Conservation (phyloP, 2,797 vertebrate genomes). For the Chloroceryle inda region DNA sequence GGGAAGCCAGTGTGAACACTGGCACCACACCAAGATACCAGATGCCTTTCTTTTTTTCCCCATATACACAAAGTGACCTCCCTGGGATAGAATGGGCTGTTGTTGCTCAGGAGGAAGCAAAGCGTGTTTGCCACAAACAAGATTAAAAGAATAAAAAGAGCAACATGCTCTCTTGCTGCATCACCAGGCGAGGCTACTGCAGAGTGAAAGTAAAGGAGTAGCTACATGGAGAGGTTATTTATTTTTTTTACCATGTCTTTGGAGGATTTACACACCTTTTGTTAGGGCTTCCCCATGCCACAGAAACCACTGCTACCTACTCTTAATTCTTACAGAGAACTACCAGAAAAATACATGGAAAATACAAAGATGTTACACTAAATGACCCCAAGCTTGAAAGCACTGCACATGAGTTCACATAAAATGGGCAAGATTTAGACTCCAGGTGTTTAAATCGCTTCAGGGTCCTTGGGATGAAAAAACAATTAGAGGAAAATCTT, state of each 20-base stretch:
- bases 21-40: constrained; percentile 33
- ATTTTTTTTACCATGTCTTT: neutral
- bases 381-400: neutral
- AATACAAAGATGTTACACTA: neutral
- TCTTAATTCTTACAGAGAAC: neutral
- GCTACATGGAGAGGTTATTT: neutral
- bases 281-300: neutral
- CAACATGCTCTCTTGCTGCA: neutral
- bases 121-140: neutral
- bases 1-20: constrained; percentile 13
- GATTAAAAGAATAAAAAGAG: constrained; percentile 30
- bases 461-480: neutral
- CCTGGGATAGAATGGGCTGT: neutral
- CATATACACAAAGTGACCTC: neutral
- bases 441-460: neutral
- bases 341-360: neutral
- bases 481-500: neutral
- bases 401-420: neutral
- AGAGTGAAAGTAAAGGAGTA: neutral
- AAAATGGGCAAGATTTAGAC: neutral
- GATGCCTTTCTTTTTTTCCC: neutral
- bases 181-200: neutral
- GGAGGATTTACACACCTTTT: neutral
- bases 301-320: neutral
- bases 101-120: neutral